Evolutionary conservation across 2,113 vertebrate genomes (phyloP).

Genomic region (Odocoileus virginianus): DNA sequence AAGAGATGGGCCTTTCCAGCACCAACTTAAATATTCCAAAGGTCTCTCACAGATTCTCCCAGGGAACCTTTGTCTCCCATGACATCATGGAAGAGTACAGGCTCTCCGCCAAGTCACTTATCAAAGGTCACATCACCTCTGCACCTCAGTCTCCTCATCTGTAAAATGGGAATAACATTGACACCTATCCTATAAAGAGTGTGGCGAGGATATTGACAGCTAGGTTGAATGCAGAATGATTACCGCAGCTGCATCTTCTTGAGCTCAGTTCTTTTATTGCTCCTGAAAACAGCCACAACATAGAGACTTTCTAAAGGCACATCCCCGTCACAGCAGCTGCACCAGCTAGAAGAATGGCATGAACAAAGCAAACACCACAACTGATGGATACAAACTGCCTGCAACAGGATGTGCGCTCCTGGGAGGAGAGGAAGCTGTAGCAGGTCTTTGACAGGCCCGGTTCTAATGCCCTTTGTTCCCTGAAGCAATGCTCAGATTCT

Average conservation of each 20-base stretch:
- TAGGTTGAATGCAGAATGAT: neutral
- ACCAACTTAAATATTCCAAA: neutral
- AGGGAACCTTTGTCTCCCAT: fast-evolving
- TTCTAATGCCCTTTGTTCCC: neutral
- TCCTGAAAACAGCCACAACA: neutral
- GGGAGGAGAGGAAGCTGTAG: neutral
- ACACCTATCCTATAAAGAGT: fast-evolving
- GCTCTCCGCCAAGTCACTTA: neutral
- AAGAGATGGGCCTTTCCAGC: neutral
- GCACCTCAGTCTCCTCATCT: neutral
- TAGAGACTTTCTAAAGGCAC: neutral
- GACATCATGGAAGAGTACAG: fast-evolving
- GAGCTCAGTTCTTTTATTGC: neutral
- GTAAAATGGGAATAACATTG: no score
- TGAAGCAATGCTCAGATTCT: neutral
- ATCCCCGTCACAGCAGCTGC: neutral
- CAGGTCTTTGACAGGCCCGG: neutral
- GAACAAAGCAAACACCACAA: neutral
- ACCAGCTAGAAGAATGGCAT: neutral
- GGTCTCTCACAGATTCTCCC: neutral
- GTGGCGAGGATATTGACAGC: neutral
- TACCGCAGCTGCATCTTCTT: neutral
- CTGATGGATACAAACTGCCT: fast-evolving
- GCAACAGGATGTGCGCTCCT: neutral
- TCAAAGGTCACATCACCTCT: neutral